Base-by-base conservation (phyloP, 2,888 invertebrate genomes). In the Megaustenia siamemsis region DNA sequence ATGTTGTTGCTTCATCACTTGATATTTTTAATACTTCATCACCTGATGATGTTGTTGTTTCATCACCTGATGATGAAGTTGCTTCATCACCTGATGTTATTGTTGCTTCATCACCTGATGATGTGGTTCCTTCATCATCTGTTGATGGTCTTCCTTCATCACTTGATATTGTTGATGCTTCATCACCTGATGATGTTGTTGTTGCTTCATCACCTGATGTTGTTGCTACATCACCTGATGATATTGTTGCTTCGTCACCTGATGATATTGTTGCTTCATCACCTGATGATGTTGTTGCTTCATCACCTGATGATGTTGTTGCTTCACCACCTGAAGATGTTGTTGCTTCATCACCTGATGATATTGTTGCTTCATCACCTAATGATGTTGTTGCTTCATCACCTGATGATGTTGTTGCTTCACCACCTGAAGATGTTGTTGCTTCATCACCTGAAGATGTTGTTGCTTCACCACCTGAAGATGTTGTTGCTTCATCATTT, bases 361-460 rank as follows among this genome's bases (percentile, higher is more conserved):
- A 10, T 75, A 49, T 75, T 28, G 32, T 28, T 18, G 45, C 21
- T 28, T 69, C 69, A 3, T 32, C 63, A 32, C 63, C 32, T 8
- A 28, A 60, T 60, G 4, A n/a, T 38, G 40, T 69, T 40, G 40
- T 38, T 3, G 5, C 71, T 24, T 38, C 24, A 18, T 49, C 75
- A 45, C 49, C 49, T 35, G 76, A 76, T 53, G 18, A 5, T 53
- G 49, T 49, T 75, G 32, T 12, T 4, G 32, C 75, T 75, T 21
- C 32, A 32, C 49, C 75, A 28, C 49, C 75, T n/a, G 75, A n/a
- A n/a, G n/a, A 75, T 75, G 24, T 1, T 71, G 71, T 71, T 40
- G 43, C 18, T 32, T 63, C 63, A 32, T 15, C 35, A 32, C 21
- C 21, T 69, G 69, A 38, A n/a, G n/a, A n/a, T 69, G 21, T 3